Conservation (phyloP, 2,797 vertebrate genomes). For the Intellagama lesueurii region DNA sequence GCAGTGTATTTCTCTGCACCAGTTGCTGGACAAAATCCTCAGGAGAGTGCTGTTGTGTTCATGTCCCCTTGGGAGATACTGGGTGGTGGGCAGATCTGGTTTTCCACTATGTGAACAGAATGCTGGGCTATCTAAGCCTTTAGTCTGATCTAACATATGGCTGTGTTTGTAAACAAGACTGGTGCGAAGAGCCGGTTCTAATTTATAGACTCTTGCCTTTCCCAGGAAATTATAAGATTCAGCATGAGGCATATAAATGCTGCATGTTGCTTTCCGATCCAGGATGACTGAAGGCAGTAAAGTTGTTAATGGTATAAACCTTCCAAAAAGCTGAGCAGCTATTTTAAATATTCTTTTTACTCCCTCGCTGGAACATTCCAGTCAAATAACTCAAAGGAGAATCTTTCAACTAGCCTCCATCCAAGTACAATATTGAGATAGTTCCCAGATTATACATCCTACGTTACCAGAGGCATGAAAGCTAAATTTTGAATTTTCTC, state of each 20-base stretch:
- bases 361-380: neutral
- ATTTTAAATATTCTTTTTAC: neutral
- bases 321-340: neutral
- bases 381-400: neutral
- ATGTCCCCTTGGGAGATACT: neutral
- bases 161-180: neutral
- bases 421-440: neutral
- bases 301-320: neutral
- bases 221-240: neutral
- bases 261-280: constrained; percentile 5
- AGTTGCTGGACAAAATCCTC: neutral
- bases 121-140: neutral
- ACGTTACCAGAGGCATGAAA: neutral
- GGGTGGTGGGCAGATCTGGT: neutral
- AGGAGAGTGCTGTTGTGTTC: neutral
- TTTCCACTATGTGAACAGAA: neutral
- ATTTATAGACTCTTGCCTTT: neutral
- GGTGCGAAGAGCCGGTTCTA: neutral
- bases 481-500: neutral
- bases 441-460: neutral
- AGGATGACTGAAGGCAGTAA: neutral
- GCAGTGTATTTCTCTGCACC: neutral
- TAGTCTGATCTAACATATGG: neutral
- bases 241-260: neutral
- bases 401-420: neutral